Evolutionary conservation across 2,888 invertebrate genomes (phyloP).

Genomic region (Stenurella melanura): DNA sequence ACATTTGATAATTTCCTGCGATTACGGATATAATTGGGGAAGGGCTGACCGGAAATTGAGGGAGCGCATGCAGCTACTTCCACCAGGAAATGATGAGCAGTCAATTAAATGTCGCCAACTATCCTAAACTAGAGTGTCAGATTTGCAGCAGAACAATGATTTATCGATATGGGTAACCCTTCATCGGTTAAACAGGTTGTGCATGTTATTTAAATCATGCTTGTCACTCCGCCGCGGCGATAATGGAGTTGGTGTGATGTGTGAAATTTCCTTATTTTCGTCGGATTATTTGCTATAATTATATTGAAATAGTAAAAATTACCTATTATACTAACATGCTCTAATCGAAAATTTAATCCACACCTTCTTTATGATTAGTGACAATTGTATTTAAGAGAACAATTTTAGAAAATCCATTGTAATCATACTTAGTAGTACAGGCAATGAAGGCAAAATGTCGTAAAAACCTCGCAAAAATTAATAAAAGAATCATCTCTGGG

Average conservation of each 20-base stretch:
- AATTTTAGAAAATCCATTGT: too few relatives aligned
- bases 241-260: slow-evolving; percentile 15
- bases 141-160: slow-evolving; percentile 44
- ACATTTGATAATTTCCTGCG: slow-evolving; percentile 74
- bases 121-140: slow-evolving; percentile 50
- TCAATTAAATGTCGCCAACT: slow-evolving; percentile 70
- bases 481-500: too few relatives aligned
- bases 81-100: slow-evolving; percentile 73
- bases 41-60: slow-evolving; percentile 74
- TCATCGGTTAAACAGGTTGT: slow-evolving; percentile 41
- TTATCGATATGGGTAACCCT: slow-evolving; percentile 41
- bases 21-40: slow-evolving; percentile 73
- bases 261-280: slow-evolving; percentile 11
- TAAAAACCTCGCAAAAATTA: too few relatives aligned
- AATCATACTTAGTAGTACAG: too few relatives aligned
- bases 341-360: too few relatives aligned
- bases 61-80: slow-evolving; percentile 71
- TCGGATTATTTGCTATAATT: background rate
- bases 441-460: too few relatives aligned
- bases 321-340: too few relatives aligned
- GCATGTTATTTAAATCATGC: slow-evolving; percentile 36
- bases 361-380: too few relatives aligned
- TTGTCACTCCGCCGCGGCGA: slow-evolving; percentile 13
- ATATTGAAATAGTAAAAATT: background rate
- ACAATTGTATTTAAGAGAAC: too few relatives aligned